These are phyloP conservation scores for Drosophila neocordata DNA, from an alignment of 1,140 invertebrate species.

Conservation along the genomic window DNA sequence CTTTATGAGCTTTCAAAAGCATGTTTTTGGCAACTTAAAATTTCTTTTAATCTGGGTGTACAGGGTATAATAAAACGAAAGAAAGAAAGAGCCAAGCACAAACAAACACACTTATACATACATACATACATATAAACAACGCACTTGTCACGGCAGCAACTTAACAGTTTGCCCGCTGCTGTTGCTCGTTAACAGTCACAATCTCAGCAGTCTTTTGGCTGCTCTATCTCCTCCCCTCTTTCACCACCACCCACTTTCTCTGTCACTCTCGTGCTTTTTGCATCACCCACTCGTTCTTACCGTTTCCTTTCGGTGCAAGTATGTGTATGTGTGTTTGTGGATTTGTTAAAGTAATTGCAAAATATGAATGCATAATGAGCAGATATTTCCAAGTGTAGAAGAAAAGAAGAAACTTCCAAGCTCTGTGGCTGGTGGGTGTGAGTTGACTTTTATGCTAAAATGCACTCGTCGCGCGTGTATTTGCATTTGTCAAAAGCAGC, in stretches of 20 bases:
- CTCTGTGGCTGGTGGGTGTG: slow-evolving; percentile 18
- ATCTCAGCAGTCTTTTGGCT: slow-evolving; percentile 12
- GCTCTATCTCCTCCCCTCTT: slow-evolving; percentile 35
- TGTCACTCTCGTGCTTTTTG: slow-evolving; percentile 11
- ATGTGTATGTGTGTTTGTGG: slow-evolving; percentile 24
- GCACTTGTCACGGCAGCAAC: slow-evolving; percentile 47
- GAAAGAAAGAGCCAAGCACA: slow-evolving; percentile 39
- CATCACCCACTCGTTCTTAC: slow-evolving; percentile 50
- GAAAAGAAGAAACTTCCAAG: slow-evolving; percentile 62
- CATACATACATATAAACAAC: slow-evolving; percentile 3
- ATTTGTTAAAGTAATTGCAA: slow-evolving; percentile 70
- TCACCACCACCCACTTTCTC: slow-evolving; percentile 13
- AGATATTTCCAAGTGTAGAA: slow-evolving; percentile 73
- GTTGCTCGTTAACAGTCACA: slow-evolving; percentile 55
- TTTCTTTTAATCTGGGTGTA: neutral
- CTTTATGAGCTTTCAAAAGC: too few species aligned
- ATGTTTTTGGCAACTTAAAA: neutral
- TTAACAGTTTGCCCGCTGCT: slow-evolving; percentile 56
- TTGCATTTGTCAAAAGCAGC: slow-evolving; percentile 64
- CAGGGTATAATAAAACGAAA: slow-evolving; percentile 14
- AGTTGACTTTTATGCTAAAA: slow-evolving; percentile 76
- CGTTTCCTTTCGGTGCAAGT: slow-evolving; percentile 50
- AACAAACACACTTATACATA: slow-evolving; percentile 30
- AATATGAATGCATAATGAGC: slow-evolving; percentile 80
- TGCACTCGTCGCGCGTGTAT: slow-evolving; percentile 67